Evolutionary conservation across 2,888 invertebrate species (phyloP).

Genomic region (Onthophagus sagittarius): DNA sequence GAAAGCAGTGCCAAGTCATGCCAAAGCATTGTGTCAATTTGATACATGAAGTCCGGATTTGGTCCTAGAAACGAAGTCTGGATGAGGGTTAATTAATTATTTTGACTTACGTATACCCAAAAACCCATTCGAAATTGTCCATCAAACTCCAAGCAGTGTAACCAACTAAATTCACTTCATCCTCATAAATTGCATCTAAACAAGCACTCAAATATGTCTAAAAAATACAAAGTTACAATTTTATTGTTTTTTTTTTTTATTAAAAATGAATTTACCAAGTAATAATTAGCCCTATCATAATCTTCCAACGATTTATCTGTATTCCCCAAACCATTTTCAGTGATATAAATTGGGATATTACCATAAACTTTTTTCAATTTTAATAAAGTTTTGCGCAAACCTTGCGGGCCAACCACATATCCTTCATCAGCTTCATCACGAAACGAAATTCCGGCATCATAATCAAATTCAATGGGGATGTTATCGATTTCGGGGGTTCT

Average conservation of each 20-base stretch:
- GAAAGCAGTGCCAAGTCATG: too few relatives aligned
- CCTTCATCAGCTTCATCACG: neutral
- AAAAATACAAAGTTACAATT: neutral
- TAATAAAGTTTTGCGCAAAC: conserved; percentile 10
- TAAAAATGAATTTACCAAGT: conserved; percentile 3
- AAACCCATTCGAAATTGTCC: conserved; percentile 75
- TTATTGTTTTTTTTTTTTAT: neutral
- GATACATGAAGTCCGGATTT: too few relatives aligned
- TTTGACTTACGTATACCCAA: conserved; percentile 63
- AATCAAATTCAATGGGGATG: conserved; percentile 21
- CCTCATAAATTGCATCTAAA: conserved; percentile 50
- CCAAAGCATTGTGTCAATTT: too few relatives aligned
- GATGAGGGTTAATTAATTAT: too few relatives aligned
- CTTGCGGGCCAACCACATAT: conserved; percentile 4
- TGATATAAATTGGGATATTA: conserved; percentile 16
- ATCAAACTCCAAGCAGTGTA: conserved; percentile 73
- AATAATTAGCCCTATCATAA: conserved; percentile 18
- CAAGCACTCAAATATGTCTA: conserved; percentile 45
- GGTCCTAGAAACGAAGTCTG: too few relatives aligned
- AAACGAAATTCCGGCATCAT: neutral
- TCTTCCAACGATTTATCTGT: conserved; percentile 10
- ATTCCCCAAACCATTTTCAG: conserved; percentile 20
- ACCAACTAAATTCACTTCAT: conserved; percentile 56
- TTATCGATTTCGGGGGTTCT: conserved; percentile 43
- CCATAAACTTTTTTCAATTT: conserved; percentile 16